These are phyloP conservation scores for Nemotelus pantherinus DNA, from an alignment of 2,888 invertebrate genomes.

Conservation along the genomic window DNA sequence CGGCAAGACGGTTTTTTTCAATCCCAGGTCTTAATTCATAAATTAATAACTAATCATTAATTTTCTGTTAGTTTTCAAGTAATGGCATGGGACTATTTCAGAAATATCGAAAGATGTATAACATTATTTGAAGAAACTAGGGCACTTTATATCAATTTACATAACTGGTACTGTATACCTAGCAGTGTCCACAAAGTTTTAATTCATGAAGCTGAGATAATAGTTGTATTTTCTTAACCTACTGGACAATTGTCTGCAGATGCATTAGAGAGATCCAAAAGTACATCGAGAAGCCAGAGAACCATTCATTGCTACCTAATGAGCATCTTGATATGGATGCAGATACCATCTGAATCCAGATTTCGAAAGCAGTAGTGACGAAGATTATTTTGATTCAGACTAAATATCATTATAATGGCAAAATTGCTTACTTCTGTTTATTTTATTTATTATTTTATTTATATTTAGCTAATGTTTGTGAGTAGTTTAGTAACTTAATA, in stretches of 20 bases:
- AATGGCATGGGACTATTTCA: not conserved
- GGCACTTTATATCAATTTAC: not conserved
- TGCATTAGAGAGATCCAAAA: not conserved
- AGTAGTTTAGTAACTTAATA: too few species aligned
- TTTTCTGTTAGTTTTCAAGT: not conserved
- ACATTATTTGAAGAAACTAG: not conserved
- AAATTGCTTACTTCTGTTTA: too few species aligned
- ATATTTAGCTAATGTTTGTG: too few species aligned
- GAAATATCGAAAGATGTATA: constrained; percentile 3
- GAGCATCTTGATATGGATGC: too few species aligned
- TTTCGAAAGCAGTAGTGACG: too few species aligned
- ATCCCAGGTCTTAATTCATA: constrained; percentile 41
- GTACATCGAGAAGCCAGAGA: too few species aligned
- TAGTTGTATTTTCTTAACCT: not conserved
- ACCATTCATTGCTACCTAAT: too few species aligned
- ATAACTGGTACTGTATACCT: not conserved
- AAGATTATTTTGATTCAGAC: too few species aligned
- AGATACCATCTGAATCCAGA: too few species aligned
- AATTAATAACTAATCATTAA: constrained; percentile 40
- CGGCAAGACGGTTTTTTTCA: constrained; percentile 24
- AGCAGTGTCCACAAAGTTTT: not conserved
- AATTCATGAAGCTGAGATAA: not conserved
- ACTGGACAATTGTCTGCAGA: constrained; percentile 13
- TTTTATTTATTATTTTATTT: too few species aligned
- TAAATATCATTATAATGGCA: too few species aligned